Evolutionary conservation across 2,113 vertebrate species (phyloP).

Genomic region (Xenopus laevis): DNA sequence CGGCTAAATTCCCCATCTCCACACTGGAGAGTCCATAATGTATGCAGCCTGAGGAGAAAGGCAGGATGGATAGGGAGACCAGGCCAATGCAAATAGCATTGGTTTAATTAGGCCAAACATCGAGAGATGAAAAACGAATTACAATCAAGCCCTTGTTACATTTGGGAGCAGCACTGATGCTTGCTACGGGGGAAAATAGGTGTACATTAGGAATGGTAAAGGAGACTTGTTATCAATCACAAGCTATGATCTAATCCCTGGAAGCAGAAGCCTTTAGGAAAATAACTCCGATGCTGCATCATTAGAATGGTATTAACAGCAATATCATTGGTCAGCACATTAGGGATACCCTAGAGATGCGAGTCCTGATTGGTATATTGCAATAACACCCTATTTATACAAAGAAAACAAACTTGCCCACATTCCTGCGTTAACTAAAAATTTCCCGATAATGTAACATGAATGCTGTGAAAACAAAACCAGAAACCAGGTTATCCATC

Average conservation of each 20-base stretch:
- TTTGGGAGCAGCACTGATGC: conserved; percentile 17
- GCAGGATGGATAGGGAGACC: conserved; percentile 38
- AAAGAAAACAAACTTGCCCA: not conserved
- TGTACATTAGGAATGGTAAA: conserved; percentile 11
- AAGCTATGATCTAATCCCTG: conserved; percentile 22
- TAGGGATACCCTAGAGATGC: not conserved
- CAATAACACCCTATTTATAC: not conserved
- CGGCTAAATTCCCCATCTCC: conserved; percentile 42
- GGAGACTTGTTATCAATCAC: conserved; percentile 23
- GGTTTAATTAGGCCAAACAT: conserved; percentile 46
- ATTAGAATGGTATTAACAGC: not conserved
- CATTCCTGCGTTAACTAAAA: not conserved
- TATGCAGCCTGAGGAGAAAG: conserved; percentile 37
- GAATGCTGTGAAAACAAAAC: not conserved
- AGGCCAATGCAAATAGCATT: conserved; percentile 44
- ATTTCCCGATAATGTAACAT: not conserved
- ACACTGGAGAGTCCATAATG: conserved; percentile 41
- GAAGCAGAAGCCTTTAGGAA: conserved; percentile 7
- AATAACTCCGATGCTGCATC: conserved; percentile 3
- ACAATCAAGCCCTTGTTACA: conserved; percentile 34
- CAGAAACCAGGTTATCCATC: not conserved
- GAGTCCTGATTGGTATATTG: not conserved
- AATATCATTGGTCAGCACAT: conserved; percentile 9
- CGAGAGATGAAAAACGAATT: conserved; percentile 40
- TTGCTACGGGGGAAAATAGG: conserved; percentile 25